Conservation (phyloP, 30 jellyfish, hydroid and myxozoan species). For the Morbakka virulenta region DNA sequence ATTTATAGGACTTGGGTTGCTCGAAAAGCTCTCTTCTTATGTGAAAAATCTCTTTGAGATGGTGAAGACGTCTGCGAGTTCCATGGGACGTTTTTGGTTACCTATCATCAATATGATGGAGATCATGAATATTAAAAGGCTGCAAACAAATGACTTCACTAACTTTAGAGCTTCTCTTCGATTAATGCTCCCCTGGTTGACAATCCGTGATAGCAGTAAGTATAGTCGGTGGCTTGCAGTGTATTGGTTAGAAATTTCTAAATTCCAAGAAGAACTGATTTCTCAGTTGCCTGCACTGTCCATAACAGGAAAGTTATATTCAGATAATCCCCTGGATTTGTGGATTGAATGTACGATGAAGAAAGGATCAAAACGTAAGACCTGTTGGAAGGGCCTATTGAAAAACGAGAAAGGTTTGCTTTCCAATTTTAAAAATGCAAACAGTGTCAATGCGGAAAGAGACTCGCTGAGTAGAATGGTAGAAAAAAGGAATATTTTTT, state of each 20-base stretch:
- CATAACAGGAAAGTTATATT: slow-evolving; percentile 29
- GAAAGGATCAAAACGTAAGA: slow-evolving; percentile 42
- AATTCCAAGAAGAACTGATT: no score
- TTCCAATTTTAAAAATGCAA: slow-evolving; percentile 25
- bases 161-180: slow-evolving; percentile 33
- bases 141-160: slow-evolving; percentile 13
- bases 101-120: no score
- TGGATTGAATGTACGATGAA: slow-evolving; percentile 49
- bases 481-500: slow-evolving; percentile 2
- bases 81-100: no score
- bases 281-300: slow-evolving; percentile 39
- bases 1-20: no score
- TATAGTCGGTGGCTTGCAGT: slow-evolving; percentile 29
- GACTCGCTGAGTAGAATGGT: slow-evolving; percentile 44
- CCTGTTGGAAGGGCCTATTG: slow-evolving; percentile 17
- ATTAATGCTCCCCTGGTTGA: slow-evolving; percentile 45
- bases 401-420: slow-evolving; percentile 22
- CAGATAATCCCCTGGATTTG: slow-evolving; percentile 24
- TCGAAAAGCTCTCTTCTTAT: no score
- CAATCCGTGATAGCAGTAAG: slow-evolving; percentile 30
- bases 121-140: no score
- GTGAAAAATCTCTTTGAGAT: no score
- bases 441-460: slow-evolving; percentile 20
- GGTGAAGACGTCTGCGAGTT: no score
- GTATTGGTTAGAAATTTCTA: slow-evolving; percentile 15